Evolutionary conservation across 2,113 vertebrate genomes (phyloP).

Genomic region (Cebidichthys violaceus): DNA sequence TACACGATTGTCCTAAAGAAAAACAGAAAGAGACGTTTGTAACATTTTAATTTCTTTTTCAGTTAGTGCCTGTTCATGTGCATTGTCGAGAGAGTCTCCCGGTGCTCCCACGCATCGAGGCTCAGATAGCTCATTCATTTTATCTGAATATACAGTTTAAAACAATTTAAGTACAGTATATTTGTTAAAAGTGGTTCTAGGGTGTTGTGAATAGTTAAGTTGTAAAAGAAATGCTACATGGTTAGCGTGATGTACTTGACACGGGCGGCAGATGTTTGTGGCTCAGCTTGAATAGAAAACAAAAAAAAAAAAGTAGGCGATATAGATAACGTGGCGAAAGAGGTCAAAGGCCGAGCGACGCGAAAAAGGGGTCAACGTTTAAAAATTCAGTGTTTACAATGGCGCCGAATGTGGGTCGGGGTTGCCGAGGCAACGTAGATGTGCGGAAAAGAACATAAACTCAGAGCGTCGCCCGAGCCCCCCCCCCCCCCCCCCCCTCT

Average conservation of each 20-base stretch:
- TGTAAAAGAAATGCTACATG: conserved; percentile 68
- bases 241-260: conserved; percentile 46
- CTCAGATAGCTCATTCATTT: conserved; percentile 69
- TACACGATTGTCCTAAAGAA: conserved; percentile 61
- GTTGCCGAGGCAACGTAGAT: conserved; percentile 36
- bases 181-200: conserved; percentile 78
- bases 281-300: conserved; percentile 48
- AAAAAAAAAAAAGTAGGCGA: conserved; percentile 33
- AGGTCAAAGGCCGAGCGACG: conserved; percentile 38
- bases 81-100: conserved; percentile 59
- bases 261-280: conserved; percentile 43
- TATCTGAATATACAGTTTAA: conserved; percentile 78
- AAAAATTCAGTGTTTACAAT: conserved; percentile 78
- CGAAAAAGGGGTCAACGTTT: conserved; percentile 37
- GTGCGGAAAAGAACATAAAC: conserved; percentile 33
- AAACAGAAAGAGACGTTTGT: conserved; percentile 58
- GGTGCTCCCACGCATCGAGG: conserved; percentile 32
- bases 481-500: conserved; percentile 38
- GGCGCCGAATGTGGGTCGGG: conserved; percentile 43
- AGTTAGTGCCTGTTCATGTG: conserved; percentile 78
- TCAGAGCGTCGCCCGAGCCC: conserved; percentile 24
- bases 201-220: conserved; percentile 78
- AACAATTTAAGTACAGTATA: conserved; percentile 76
- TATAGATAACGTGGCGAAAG: conserved; percentile 38
- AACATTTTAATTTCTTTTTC: conserved; percentile 58